Percentiles rank a stretch among this genome's conserved stretches.
Evolutionary conservation across 2,888 invertebrate genomes (phyloP).

Genomic region (Lasioglossum figueresi): DNA sequence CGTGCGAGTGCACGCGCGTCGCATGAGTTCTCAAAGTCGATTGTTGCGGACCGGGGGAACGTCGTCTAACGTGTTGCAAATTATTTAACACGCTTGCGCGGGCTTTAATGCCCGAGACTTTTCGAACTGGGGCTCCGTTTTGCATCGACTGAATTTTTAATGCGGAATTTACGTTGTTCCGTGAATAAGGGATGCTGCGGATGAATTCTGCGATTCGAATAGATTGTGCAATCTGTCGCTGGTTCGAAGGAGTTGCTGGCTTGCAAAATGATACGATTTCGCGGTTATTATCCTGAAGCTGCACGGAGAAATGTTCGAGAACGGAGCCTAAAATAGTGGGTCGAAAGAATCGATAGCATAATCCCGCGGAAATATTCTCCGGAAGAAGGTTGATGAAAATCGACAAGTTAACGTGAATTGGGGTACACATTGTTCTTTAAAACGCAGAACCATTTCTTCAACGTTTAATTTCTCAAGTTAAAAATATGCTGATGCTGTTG

Average conservation of each 20-base stretch:
- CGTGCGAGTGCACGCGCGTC: not conserved
- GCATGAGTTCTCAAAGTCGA: not conserved
- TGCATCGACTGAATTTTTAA: not conserved
- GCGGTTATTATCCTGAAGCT: not conserved
- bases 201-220: not conserved
- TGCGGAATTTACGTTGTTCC: not conserved
- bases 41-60: not conserved
- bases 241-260: not conserved
- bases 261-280: not conserved
- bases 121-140: not conserved
- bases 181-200: not conserved
- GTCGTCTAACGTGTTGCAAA: not conserved
- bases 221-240: not conserved
- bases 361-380: not conserved
- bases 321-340: not conserved
- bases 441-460: not conserved
- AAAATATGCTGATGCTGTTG: not conserved
- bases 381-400: not conserved
- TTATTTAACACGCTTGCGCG: not conserved
- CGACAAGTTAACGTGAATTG: no score
- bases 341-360: not conserved
- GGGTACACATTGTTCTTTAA: no score
- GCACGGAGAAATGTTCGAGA: not conserved
- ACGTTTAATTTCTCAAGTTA: not conserved
- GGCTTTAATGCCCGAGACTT: not conserved